phyloP scores from a whole-genome alignment of 2,797 vertebrate species.

The Megalops cyprinoides region DNA sequence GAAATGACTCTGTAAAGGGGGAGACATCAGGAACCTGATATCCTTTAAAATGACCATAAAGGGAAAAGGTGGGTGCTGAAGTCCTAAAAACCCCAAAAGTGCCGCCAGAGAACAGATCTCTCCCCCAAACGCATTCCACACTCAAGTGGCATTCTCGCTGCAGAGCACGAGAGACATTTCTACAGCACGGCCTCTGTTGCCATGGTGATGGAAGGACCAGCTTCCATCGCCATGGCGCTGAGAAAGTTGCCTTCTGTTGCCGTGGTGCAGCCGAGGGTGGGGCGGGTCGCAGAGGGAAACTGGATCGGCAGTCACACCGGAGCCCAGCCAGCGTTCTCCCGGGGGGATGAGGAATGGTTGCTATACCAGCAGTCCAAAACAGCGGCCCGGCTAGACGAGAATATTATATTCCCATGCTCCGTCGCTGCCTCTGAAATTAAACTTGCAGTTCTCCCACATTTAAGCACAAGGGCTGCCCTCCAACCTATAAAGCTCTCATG shows the following conservation, averaged over 20 bases:
- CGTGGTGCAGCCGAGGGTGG: neutral
- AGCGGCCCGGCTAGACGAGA: neutral
- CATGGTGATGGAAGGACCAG: neutral
- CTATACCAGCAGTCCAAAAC: neutral
- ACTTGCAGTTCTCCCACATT: neutral
- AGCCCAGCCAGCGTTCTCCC: too few species aligned
- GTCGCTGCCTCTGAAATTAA: too few species aligned
- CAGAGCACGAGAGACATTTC: neutral
- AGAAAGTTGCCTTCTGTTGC: neutral
- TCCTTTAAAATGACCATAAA: too few species aligned
- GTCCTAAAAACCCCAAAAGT: too few species aligned
- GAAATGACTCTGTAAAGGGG: too few species aligned
- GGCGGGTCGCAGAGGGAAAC: neutral
- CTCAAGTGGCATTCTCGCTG: neutral
- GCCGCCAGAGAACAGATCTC: too few species aligned
- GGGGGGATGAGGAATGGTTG: neutral
- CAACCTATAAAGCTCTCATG: neutral
- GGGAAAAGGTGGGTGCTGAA: too few species aligned
- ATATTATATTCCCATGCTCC: constrained; percentile 19
- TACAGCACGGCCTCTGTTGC: neutral
- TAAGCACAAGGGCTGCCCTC: neutral
- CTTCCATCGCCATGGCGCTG: neutral
- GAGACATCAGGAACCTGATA: too few species aligned
- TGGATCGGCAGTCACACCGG: too few species aligned
- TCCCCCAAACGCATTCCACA: too few species aligned